Base-by-base conservation (phyloP, 92 coral and sea anemone genomes). In the Palythoa caribaeorum region DNA sequence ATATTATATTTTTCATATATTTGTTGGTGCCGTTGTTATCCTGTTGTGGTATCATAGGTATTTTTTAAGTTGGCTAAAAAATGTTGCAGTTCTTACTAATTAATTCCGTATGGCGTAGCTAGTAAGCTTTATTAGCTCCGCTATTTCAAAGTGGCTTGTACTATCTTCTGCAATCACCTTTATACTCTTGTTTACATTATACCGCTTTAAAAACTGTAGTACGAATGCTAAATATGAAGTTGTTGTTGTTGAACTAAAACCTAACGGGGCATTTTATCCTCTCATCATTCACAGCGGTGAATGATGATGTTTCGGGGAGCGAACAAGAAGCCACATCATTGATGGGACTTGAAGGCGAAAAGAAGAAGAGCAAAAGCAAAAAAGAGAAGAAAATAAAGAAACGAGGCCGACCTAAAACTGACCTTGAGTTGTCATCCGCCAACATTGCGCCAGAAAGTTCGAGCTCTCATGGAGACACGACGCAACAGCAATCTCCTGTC, bases 331-430 rank as follows among this genome's bases (percentile, higher is more conserved):
- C 63, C 16, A 44, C 84, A 6, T 63, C 60, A 20, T 38, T 80
- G 3, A 37, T 74, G 57, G 63, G 83, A 7, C 62, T 70, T n/a
- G 87, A 70, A n/a, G 12, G 87, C 2, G 76, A 83, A 37, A 72
- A 75, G 72, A 91, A 84, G 39, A 93, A 95, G 79, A 60, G 85
- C 17, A 95, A 93, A 53, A 86, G 81, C 79, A 94, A 91, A 73
- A 94, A 94, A 47, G 80, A 91, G 71, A 92, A 92, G 70, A 92
- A 92, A 47, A 21, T 83, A 2, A 92, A 88, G 54, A 92, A 89
- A 54, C 75, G 76, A 6, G 44, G 76, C 13, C 90, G 92, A 35
- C 90, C 94, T 65, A 95, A 93, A 71, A 57, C 78, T n/a, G 71
- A 91, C 57, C 62, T 63, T 39, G 91, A 86, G 20, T 84, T 84